A percentile compares a stretch with the other conserved stretches of the same genome.
These are phyloP conservation scores for Ariopsis seemanni DNA, from an alignment of 2,113 vertebrate species.

Conservation along the genomic window DNA sequence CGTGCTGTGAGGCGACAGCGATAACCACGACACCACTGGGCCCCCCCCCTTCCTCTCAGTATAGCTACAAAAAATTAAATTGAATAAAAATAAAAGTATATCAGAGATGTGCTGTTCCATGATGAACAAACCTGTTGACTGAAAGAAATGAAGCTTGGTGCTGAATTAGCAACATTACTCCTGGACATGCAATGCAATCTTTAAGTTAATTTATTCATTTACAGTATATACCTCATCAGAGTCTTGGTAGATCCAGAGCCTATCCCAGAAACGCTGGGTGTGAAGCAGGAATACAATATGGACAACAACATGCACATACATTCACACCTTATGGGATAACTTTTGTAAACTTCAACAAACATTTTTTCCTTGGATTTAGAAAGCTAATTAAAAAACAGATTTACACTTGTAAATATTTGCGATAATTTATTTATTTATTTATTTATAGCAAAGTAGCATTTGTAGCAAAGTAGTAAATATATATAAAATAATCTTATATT, in stretches of 20 bases:
- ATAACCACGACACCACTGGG: too few relatives aligned
- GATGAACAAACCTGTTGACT: not conserved
- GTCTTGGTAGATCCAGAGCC: not conserved
- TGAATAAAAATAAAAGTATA: not conserved
- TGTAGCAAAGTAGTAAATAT: not conserved
- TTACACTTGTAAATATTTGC: not conserved
- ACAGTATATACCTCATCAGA: not conserved
- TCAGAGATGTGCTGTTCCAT: not conserved
- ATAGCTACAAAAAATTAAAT: not conserved
- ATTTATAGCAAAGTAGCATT: too few relatives aligned
- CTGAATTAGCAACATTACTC: not conserved
- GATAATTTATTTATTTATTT: too few relatives aligned
- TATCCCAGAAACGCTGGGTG: not conserved
- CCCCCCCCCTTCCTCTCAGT: not conserved
- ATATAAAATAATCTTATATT: not conserved
- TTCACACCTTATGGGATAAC: not conserved
- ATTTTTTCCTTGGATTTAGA: not conserved
- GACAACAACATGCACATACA: not conserved
- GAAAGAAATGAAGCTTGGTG: not conserved
- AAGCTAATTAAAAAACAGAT: not conserved
- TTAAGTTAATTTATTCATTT: not conserved
- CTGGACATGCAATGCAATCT: not conserved
- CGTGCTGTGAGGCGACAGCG: too few relatives aligned
- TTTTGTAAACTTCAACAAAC: not conserved
- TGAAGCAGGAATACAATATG: not conserved